Percentiles rank a stretch among this genome's conserved stretches.
Conservation (phyloP, 2,888 invertebrate species). For the Auanema sp. region DNA sequence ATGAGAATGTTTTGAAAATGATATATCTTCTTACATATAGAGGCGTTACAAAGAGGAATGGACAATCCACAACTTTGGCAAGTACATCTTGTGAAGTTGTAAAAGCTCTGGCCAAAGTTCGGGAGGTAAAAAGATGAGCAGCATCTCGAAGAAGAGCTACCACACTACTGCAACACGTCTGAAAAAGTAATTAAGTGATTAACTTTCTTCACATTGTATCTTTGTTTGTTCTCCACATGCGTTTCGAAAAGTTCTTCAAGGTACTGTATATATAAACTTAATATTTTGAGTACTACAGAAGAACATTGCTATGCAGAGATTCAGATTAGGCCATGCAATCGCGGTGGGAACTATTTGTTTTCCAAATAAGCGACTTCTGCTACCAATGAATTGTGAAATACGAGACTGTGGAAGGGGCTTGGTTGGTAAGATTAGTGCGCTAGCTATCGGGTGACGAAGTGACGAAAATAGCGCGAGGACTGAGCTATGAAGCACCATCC, state of each 20-base stretch:
- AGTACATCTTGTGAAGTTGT: conserved; percentile 71
- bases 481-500: neutral
- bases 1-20: neutral
- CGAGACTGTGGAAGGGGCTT: conserved; percentile 15
- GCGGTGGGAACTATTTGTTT: conserved; percentile 20
- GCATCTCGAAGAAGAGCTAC: conserved; percentile 78
- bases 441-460: conserved; percentile 22
- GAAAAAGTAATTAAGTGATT: conserved; percentile 56
- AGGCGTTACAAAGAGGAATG: conserved; percentile 79
- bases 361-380: conserved; percentile 16
- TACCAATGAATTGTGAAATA: conserved; percentile 15
- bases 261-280: neutral
- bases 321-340: conserved; percentile 11
- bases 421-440: conserved; percentile 17
- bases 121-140: conserved; percentile 72
- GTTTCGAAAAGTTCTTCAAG: neutral
- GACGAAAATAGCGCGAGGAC: conserved; percentile 24
- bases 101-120: conserved; percentile 61
- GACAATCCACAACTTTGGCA: conserved; percentile 73
- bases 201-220: too few relatives aligned
- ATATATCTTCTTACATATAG: conserved; percentile 66
- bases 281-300: too few relatives aligned
- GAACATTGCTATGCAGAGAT: neutral
- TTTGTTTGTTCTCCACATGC: too few relatives aligned
- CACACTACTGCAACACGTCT: conserved; percentile 82